phyloP scores from a whole-genome alignment of 2,113 vertebrate genomes.

The Calidris pygmaea region DNA sequence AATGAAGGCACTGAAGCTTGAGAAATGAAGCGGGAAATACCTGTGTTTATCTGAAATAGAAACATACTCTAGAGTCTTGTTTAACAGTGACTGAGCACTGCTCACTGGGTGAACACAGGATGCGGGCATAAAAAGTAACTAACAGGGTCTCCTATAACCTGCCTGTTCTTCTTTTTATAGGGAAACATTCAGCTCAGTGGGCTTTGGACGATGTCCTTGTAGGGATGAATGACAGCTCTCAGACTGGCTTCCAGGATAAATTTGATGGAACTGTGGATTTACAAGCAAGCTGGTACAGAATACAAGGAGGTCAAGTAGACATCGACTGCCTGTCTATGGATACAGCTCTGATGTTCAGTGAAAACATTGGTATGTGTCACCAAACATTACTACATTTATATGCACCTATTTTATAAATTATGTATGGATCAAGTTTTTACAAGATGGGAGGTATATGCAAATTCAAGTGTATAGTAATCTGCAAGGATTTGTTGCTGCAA shows the following conservation, averaged over 20 bases:
- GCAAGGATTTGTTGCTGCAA: too few relatives aligned
- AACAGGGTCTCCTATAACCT: neutral
- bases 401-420: neutral
- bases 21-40: neutral
- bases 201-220: constrained; percentile 93
- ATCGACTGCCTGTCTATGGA: constrained; percentile 94
- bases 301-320: constrained; percentile 93
- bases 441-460: neutral
- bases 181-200: constrained; percentile 95
- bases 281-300: constrained; percentile 94
- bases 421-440: neutral
- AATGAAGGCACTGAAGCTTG: neutral
- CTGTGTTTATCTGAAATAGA: neutral
- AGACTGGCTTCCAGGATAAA: constrained; percentile 93
- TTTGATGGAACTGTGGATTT: constrained; percentile 90
- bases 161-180: constrained; percentile 71
- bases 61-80: neutral
- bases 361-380: constrained; percentile 80
- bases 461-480: neutral
- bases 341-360: constrained; percentile 89
- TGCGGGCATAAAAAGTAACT: neutral
- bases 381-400: neutral
- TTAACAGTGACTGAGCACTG: neutral
- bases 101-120: neutral
- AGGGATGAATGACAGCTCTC: constrained; percentile 98